Percentiles rank a stretch among this genome's conserved stretches.
Evolutionary conservation across 2,888 invertebrate genomes (phyloP).

Genomic region (Rhagium mordax): DNA sequence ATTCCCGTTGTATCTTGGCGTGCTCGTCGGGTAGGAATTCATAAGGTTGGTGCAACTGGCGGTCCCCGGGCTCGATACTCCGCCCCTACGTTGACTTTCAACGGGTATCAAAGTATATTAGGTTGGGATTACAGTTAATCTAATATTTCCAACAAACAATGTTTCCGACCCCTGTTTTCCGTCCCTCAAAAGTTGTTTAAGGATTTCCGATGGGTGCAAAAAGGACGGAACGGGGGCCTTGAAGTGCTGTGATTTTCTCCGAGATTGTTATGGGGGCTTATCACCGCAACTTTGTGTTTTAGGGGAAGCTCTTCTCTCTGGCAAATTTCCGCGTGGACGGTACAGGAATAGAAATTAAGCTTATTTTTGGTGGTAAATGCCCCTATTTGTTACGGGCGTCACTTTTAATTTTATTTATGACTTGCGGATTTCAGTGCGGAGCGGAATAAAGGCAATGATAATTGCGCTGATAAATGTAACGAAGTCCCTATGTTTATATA

Average conservation of each 20-base stretch:
- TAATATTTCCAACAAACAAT: conserved; percentile 59
- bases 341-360: conserved; percentile 65
- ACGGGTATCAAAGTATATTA: conserved; percentile 66
- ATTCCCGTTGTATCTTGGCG: background rate
- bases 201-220: background rate
- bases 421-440: background rate
- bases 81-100: conserved; percentile 55
- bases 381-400: conserved; percentile 63
- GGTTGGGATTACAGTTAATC: conserved; percentile 66
- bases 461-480: conserved; percentile 1
- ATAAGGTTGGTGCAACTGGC: conserved; percentile 11
- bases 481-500: conserved; percentile 1
- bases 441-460: background rate
- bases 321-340: conserved; percentile 49
- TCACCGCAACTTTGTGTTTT: conserved; percentile 54
- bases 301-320: conserved; percentile 50
- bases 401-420: conserved; percentile 56
- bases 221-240: conserved; percentile 9
- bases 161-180: conserved; percentile 23
- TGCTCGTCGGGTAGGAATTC: conserved; percentile 11
- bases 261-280: conserved; percentile 56
- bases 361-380: conserved; percentile 64
- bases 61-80: conserved; percentile 1
- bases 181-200: conserved; percentile 5
- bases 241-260: conserved; percentile 23